Base-by-base conservation (phyloP, 2,797 vertebrate species). In the Vespertilio murinus region DNA sequence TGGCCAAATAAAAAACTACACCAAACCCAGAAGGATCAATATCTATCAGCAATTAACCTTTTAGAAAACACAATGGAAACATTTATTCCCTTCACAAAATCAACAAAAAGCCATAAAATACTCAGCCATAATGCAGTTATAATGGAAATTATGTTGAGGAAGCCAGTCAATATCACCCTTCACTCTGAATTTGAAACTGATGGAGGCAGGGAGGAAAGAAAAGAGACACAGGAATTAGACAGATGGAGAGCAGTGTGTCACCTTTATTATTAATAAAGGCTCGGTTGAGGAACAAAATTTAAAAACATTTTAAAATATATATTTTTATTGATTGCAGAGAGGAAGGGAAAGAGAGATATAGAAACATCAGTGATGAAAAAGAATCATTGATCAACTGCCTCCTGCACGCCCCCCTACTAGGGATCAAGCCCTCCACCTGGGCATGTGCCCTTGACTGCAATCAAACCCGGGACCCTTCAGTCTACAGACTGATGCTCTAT, bases 51-150 rank as follows among this genome's bases (percentile, higher is more conserved):
- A n/a, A 40, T 40, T 73, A 89, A 88, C 28, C 82, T 59, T 70
- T 74, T 94, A 80, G 35, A 77, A 94, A 87, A 87, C 38, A 70
- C 9, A 80, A 28, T 64, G 38, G 38, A 47, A 84, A 81, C 40
- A 20, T 75, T 42, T n/a, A 70, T 74, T 42, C 30, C 64, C 35
- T 88, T 93, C 75, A 90, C 70, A 94, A 59, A 94, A 82, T 82
- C 52, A 70, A 22, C 42, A 67, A 61, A 73, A 64, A 64, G 33
- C 14, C 28, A n/a, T 23, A 61, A 56, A 64, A 64, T 59, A 59
- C 16, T 52, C 52, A 73, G 35, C 16, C 16, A 11, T 59, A 59
- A 54, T 47, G 28, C 28, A 77, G 0, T 33, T 33, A 22, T 56
- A 85, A 71, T 42, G 52, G 54, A 30, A 92, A 73, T 23, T 52